Conservation (phyloP, 1,140 invertebrate genomes). For the Anadara kagoshimensis region DNA sequence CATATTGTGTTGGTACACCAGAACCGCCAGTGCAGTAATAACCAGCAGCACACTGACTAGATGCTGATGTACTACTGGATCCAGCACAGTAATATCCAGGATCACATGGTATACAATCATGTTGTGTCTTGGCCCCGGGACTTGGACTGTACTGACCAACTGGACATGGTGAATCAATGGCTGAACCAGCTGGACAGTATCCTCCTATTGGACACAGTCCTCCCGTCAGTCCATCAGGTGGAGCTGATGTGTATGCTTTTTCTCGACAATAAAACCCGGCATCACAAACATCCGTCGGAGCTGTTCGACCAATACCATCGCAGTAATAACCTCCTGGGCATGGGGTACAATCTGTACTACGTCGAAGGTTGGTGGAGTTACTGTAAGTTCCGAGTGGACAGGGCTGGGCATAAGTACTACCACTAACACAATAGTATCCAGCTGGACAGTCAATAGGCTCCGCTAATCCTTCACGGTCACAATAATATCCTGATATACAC, state of each 20-base stretch:
- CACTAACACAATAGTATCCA: slow-evolving; percentile 70
- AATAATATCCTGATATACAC: slow-evolving; percentile 70
- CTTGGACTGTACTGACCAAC: slow-evolving; percentile 68
- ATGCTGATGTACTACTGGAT: slow-evolving; percentile 65
- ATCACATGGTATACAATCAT: slow-evolving; percentile 70
- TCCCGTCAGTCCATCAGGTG: slow-evolving; percentile 70
- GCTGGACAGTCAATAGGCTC: slow-evolving; percentile 63
- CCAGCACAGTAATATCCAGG: slow-evolving; percentile 70
- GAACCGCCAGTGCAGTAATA: slow-evolving; percentile 71
- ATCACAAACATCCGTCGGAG: slow-evolving; percentile 68
- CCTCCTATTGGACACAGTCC: slow-evolving; percentile 70
- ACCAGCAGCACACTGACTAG: slow-evolving; percentile 63
- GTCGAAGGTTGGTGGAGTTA: slow-evolving; percentile 65
- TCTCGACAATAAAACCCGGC: slow-evolving; percentile 70
- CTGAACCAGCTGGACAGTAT: slow-evolving; percentile 68
- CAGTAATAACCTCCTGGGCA: slow-evolving; percentile 71
- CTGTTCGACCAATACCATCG: slow-evolving; percentile 69
- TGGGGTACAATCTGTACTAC: slow-evolving; percentile 68
- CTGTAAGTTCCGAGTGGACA: slow-evolving; percentile 70
- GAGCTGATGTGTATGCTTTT: slow-evolving; percentile 69
- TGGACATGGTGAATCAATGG: slow-evolving; percentile 58
- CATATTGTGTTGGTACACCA: slow-evolving; percentile 62
- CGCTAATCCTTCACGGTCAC: slow-evolving; percentile 66
- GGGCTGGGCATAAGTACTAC: slow-evolving; percentile 63
- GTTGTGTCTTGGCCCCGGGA: slow-evolving; percentile 66